Conservation (phyloP, 2,113 vertebrate species). For the Pao palembangensis region DNA sequence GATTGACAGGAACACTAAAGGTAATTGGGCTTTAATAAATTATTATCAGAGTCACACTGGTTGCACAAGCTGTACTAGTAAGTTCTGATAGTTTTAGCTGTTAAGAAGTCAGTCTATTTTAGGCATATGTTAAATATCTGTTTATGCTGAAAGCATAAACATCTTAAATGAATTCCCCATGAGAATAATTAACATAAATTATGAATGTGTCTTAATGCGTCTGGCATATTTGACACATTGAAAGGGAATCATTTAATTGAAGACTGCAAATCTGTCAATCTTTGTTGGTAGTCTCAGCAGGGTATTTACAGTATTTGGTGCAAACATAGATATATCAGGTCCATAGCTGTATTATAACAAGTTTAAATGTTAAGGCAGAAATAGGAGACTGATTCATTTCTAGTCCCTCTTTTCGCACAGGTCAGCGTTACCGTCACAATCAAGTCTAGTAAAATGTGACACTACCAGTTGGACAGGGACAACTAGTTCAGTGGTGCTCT, state of each 20-base stretch:
- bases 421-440: not conserved
- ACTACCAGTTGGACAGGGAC: constrained; percentile 8
- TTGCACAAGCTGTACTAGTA: too few relatives aligned
- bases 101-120: too few relatives aligned
- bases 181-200: constrained; percentile 4
- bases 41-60: not conserved
- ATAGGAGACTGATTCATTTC: constrained; percentile 30
- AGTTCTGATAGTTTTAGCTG: too few relatives aligned
- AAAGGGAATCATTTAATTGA: not conserved
- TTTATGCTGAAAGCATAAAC: not conserved
- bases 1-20: too few relatives aligned
- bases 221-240: not conserved
- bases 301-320: too few relatives aligned
- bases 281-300: too few relatives aligned
- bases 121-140: too few relatives aligned
- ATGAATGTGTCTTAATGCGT: constrained; percentile 10
- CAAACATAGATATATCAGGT: constrained; percentile 1
- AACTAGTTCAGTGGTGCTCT: not conserved
- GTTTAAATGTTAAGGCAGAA: constrained; percentile 16
- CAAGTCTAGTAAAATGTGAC: not conserved
- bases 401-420: not conserved
- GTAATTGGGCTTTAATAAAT: not conserved
- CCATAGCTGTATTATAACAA: not conserved
- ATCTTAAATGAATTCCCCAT: constrained; percentile 12
- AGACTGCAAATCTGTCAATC: constrained; percentile 7